Evolutionary conservation across 2,888 invertebrate species (phyloP).

Genomic region (Dolichopus griseipennis): DNA sequence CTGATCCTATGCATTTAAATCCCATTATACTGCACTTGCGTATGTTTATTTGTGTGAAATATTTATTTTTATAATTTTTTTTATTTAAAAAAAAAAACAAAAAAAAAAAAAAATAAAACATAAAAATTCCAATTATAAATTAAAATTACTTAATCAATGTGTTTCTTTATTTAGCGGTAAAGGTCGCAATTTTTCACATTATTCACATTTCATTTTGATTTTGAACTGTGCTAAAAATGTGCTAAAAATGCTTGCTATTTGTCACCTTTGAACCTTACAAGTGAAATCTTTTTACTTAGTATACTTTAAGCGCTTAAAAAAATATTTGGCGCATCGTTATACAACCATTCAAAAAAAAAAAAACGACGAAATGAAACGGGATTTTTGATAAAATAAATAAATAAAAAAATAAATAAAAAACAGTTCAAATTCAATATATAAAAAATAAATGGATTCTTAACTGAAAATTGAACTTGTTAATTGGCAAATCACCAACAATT

Average conservation of each 20-base stretch:
- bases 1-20: too few species aligned
- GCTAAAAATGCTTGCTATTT: neutral
- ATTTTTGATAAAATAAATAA: too few species aligned
- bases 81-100: too few species aligned
- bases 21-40: too few species aligned
- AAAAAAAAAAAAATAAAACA: too few species aligned
- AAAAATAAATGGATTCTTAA: neutral
- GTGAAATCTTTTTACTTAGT: neutral
- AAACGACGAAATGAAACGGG: neutral
- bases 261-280: neutral
- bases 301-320: neutral
- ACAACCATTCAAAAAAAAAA: too few species aligned
- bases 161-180: neutral
- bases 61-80: too few species aligned
- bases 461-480: neutral
- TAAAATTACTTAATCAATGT: neutral
- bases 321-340: neutral
- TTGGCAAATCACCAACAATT: conserved; percentile 6
- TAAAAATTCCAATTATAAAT: neutral
- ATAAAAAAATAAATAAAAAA: neutral
- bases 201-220: neutral
- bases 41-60: too few species aligned
- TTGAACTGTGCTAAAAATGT: neutral
- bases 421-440: neutral
- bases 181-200: neutral